Evolutionary conservation across 1,140 invertebrate genomes (phyloP), one percentile per base, ranked within the genome.

Genomic region (Monomorium pharaonis): DNA sequence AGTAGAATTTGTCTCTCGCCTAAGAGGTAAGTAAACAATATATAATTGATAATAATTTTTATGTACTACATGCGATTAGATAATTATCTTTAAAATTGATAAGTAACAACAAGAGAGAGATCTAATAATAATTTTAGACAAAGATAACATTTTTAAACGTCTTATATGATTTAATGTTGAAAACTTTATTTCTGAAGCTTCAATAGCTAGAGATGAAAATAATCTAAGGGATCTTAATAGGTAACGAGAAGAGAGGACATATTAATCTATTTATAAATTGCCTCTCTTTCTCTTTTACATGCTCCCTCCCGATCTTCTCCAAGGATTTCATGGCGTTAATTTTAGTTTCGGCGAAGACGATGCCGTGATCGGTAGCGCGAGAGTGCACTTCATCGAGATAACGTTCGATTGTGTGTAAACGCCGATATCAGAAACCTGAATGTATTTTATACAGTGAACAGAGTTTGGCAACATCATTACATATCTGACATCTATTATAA

Each of bases 331-430:
- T 88, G 89, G 85, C 86, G 91, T 90, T 94, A 94, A 94, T 93
- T 93, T 94, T 94, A 94, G 93, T 93, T 92, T 93, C 90, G 75
- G 75, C 85, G 69, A 76, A 88, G 85, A 91, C 67, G 88, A 89
- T 83, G 74, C 72, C 88, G 83, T 75, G 88, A 76, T 80, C 84
- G 62, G 84, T 78, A 74, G 56, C 84, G 86, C 54, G 84, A 86
- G 30, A 78, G 84, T 81, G 58, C 62, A 60, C 42, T 86, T 91
- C 67, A 65, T 49, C 63, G 49, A 76, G 42, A 86, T 78, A 81
- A 85, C 24, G 37, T 60, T 70, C 21, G 21, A 44, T 72, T 58
- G 78, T 74, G 24, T 74, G 33, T 12, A n/a, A 74, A 58, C 18
- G 12, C 18, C 21, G 14, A 58, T 58, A 83, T 58, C 27, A 4